Evolutionary conservation across 2,113 vertebrate genomes (phyloP).

Genomic region (Semnornis frantzii): DNA sequence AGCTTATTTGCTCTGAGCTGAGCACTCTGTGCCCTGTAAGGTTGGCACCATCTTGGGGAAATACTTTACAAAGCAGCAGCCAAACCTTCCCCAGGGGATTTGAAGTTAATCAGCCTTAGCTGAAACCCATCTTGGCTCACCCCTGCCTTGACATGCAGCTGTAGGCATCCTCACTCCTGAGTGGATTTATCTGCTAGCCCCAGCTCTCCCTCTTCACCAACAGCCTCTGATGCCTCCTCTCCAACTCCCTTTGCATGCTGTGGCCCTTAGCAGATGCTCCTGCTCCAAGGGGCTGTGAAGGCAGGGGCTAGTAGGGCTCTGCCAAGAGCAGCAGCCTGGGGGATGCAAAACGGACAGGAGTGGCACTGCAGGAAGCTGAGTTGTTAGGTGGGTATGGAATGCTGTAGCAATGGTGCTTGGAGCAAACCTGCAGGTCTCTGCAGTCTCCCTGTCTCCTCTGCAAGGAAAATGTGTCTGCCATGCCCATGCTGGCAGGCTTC

Average conservation of each 20-base stretch:
- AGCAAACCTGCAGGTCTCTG: background rate
- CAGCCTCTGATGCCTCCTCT: background rate
- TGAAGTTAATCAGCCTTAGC: background rate
- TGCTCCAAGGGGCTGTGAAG: background rate
- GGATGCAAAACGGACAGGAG: background rate
- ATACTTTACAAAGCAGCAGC: background rate
- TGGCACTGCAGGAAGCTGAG: background rate
- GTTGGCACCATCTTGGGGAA: background rate
- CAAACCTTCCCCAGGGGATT: background rate
- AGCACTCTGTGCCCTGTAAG: background rate
- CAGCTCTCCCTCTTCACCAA: background rate
- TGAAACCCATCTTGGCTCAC: background rate
- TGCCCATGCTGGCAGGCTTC: too few species aligned
- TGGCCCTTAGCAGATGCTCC: background rate
- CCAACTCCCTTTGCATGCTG: background rate
- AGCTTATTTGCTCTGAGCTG: background rate
- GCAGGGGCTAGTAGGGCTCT: background rate
- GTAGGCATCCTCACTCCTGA: background rate
- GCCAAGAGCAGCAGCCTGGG: background rate
- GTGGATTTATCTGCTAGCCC: background rate
- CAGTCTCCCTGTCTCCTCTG: background rate
- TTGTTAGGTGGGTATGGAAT: background rate
- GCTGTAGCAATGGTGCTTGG: background rate
- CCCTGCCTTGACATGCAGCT: background rate
- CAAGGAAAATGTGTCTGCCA: background rate